Base-by-base conservation (phyloP, 2,797 vertebrate genomes). In the Smutsia temminckii region DNA sequence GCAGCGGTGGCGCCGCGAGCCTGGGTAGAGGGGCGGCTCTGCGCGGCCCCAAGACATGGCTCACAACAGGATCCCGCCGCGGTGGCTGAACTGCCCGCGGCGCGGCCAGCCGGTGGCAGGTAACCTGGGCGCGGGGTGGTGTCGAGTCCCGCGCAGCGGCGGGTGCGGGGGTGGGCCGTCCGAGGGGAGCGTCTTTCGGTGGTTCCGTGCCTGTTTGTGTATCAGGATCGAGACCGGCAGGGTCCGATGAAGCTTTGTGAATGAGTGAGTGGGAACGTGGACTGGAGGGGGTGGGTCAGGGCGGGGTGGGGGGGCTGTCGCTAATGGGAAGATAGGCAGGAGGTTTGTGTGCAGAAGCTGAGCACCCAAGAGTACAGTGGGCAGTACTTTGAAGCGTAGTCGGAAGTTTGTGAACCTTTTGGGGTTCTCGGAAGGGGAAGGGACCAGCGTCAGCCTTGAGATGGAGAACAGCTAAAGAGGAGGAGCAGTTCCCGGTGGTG, bases 51-150 rank as follows among this genome's bases (percentile, higher is more conserved):
- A 18, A 64, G 97, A 61, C 89, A 99, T 99, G 99, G 99, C 99
- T 97, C 99, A 99, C 97, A 99, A 98, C 98, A 99, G 99, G 98
- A 99, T 99, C 94, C 99, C 99, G 97, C 99, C 99, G 94, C 99
- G 99, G 91, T 99, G 99, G 99, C 98, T 99, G 77, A 99, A 99
- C 96, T 99, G 99, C 97, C 99, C 99, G 77, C 98, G 99, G 96
- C 99, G 99, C 98, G 99, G 99, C 95, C 99, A 99, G 95, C 99
- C 99, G 86, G 99, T 99, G 97, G 99, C 99, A 98, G 99, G 99
- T 99, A 98, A 99, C 98, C 27, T 3, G 34, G 80, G 42, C 25
- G 8, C 0, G 27, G 59, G 2, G 32, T 46, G 46, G 8, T 37
- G 71, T 55, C 17, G 40, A 53, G 77, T 68, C 18, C 68, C n/a